These are phyloP conservation scores for Araneus ventricosus DNA, from an alignment of 1,140 invertebrate genomes.

Conservation along the genomic window DNA sequence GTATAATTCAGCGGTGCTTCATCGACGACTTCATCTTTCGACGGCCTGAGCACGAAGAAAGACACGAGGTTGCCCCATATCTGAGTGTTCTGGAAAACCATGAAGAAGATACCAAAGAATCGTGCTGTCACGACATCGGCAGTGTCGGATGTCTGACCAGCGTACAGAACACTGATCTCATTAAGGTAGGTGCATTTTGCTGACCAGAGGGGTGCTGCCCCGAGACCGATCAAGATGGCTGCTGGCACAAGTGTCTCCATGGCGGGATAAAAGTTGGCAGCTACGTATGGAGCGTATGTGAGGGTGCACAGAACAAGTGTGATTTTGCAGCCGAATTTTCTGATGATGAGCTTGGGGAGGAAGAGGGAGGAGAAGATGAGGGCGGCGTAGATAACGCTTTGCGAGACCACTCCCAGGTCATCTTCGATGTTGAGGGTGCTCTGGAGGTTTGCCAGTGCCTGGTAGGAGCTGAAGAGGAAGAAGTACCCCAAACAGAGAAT, in stretches of 20 bases:
- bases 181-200: constrained; percentile 97
- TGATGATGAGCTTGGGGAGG: constrained; percentile 93
- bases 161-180: constrained; percentile 90
- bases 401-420: constrained; percentile 87
- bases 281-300: constrained; percentile 96
- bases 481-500: constrained; percentile 93
- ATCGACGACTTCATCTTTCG: neutral
- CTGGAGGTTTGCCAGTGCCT: constrained; percentile 92
- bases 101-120: constrained; percentile 99
- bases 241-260: constrained; percentile 96
- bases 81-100: constrained; percentile 96
- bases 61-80: constrained; percentile 98
- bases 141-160: constrained; percentile 82
- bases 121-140: constrained; percentile 94
- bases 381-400: constrained; percentile 92
- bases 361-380: constrained; percentile 95
- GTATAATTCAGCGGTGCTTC: neutral
- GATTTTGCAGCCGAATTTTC: constrained; percentile 95
- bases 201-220: constrained; percentile 97
- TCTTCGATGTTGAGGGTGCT: constrained; percentile 78
- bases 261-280: constrained; percentile 92
- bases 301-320: constrained; percentile 94
- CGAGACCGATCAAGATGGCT: constrained; percentile 90
- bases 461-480: constrained; percentile 96
- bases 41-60: constrained; percentile 80